Conservation (phyloP, 2,888 invertebrate genomes). For the Harpalus rufipes region DNA sequence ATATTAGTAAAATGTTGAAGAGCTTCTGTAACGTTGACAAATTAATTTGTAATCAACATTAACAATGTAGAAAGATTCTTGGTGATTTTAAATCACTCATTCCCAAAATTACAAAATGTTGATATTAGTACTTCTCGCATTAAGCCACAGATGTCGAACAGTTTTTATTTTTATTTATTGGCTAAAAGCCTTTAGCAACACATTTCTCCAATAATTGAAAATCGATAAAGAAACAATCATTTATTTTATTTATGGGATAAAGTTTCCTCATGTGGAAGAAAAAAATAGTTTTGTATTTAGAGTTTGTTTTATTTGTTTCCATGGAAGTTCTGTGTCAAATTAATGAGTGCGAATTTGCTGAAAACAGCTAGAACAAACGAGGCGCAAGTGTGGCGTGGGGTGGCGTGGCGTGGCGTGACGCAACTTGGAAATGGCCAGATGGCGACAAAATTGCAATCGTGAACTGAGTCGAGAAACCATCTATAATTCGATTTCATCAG, state of each 20-base stretch:
- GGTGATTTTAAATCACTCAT: too few species aligned
- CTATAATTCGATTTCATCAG: constrained; percentile 32
- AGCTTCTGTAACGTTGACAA: too few species aligned
- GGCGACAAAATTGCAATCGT: constrained; percentile 39
- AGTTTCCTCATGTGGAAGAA: constrained; percentile 10
- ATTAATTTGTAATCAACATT: too few species aligned
- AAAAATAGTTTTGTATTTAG: constrained; percentile 29
- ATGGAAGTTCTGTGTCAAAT: constrained; percentile 33
- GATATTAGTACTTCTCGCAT: too few species aligned
- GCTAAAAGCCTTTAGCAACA: too few species aligned
- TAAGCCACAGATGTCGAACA: too few species aligned
- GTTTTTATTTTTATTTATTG: too few species aligned
- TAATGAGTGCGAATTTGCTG: constrained; percentile 38
- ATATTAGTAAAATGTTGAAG: too few species aligned
- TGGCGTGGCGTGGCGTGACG: neutral
- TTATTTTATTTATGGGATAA: neutral
- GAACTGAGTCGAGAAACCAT: constrained; percentile 21
- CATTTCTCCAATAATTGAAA: too few species aligned
- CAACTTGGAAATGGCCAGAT: constrained; percentile 43
- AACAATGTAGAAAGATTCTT: too few species aligned
- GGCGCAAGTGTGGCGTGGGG: neutral
- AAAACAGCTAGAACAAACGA: neutral
- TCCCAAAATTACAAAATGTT: too few species aligned
- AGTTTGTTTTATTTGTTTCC: constrained; percentile 9
- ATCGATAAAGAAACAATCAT: too few species aligned